phyloP scores from a whole-genome alignment of 2,888 invertebrate species.

The Resseliella maxima region DNA sequence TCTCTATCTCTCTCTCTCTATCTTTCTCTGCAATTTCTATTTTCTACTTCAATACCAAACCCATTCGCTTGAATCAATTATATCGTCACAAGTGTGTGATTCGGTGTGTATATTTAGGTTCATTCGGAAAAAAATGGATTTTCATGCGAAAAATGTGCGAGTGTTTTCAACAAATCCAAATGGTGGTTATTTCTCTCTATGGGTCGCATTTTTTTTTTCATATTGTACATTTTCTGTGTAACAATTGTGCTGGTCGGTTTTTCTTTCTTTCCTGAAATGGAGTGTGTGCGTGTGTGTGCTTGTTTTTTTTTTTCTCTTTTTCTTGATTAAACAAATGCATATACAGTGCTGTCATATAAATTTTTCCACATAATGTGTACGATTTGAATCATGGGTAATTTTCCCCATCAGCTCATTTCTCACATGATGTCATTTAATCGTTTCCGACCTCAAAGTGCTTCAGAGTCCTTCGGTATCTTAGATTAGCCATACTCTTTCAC shows the following conservation, averaged over 20 bases:
- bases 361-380: neutral
- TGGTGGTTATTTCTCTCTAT: neutral
- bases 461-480: too few relatives aligned
- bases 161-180: neutral
- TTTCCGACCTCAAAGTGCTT: neutral
- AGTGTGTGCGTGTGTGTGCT: neutral
- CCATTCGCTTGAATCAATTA: constrained; percentile 20
- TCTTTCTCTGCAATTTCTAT: too few relatives aligned
- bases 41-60: neutral
- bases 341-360: neutral
- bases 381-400: neutral
- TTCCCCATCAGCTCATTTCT: neutral
- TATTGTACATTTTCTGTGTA: neutral
- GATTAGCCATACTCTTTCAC: too few relatives aligned
- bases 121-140: neutral
- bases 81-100: neutral
- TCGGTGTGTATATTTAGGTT: neutral
- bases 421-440: neutral
- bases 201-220: neutral
- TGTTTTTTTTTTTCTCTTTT: neutral
- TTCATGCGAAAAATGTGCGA: neutral
- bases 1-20: too few relatives aligned
- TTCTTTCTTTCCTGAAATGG: neutral
- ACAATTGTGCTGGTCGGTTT: neutral
- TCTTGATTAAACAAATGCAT: neutral